Conservation (phyloP, 2,113 vertebrate genomes). For the Narcine bancroftii region DNA sequence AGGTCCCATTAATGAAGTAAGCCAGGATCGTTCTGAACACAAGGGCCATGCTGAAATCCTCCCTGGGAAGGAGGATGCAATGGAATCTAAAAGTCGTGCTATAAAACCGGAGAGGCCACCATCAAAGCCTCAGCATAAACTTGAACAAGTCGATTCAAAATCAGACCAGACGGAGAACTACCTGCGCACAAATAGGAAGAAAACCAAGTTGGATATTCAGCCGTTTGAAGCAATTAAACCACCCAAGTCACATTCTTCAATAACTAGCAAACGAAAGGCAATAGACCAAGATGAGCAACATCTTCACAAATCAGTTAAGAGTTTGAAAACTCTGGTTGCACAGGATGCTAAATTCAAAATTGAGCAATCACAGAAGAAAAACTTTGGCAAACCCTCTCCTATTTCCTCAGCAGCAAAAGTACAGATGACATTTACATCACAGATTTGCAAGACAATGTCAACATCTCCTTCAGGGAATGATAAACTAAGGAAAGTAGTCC, state of each 20-base stretch:
- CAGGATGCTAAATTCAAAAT: conserved; percentile 46
- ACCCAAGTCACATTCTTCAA: conserved; percentile 38
- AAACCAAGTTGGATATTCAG: conserved; percentile 52
- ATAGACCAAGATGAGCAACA: conserved; percentile 56
- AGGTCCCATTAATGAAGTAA: conserved; percentile 10
- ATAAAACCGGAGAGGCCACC: conserved; percentile 45
- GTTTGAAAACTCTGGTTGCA: conserved; percentile 64
- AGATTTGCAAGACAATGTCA: neutral
- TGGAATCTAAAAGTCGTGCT: conserved; percentile 40
- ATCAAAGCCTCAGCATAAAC: conserved; percentile 47
- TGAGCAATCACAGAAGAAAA: neutral
- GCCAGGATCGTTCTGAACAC: conserved; percentile 36
- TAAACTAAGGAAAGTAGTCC: neutral
- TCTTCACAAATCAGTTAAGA: conserved; percentile 61
- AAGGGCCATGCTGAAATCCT: conserved; percentile 40
- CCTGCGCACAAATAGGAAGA: conserved; percentile 46
- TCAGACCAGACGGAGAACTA: conserved; percentile 33
- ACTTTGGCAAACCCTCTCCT: neutral
- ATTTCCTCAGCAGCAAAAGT: neutral
- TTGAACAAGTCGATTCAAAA: conserved; percentile 43
- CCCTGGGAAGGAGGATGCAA: neutral
- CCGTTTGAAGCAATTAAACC: conserved; percentile 46
- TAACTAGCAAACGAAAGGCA: conserved; percentile 59
- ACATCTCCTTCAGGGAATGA: neutral
- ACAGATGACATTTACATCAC: neutral